Evolutionary conservation across 2,113 vertebrate species (phyloP).

Genomic region (Apistogramma diplotaenia): DNA sequence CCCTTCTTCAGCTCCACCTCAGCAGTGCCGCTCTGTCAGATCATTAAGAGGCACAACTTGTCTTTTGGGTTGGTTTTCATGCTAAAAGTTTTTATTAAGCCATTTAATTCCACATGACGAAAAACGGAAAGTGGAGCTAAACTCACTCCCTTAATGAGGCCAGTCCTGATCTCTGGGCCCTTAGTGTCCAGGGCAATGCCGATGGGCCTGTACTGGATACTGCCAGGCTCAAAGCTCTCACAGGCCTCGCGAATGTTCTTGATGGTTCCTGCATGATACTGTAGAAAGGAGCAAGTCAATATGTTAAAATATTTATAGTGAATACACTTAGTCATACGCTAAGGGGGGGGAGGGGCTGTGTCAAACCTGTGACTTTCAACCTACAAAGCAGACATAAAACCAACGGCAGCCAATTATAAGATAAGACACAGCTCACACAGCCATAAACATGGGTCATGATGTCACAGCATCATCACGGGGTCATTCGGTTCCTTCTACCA

Average conservation of each 20-base stretch:
- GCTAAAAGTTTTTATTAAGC: neutral
- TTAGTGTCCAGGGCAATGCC: conserved; percentile 97
- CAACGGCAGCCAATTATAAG: neutral
- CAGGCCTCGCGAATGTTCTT: conserved; percentile 91
- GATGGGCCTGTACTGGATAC: conserved; percentile 92
- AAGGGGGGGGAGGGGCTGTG: too few relatives aligned
- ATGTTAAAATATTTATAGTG: neutral
- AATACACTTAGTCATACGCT: neutral
- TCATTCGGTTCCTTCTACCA: neutral
- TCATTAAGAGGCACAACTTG: neutral
- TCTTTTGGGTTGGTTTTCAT: neutral
- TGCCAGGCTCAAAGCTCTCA: conserved; percentile 91
- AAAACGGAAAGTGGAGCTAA: neutral
- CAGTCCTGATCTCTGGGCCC: conserved; percentile 97
- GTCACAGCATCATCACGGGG: neutral
- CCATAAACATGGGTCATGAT: conserved; percentile 29
- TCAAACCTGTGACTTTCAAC: neutral
- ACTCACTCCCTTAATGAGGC: conserved; percentile 95
- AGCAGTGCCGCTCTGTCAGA: conserved; percentile 87
- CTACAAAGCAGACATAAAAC: neutral
- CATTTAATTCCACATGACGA: neutral
- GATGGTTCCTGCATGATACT: conserved; percentile 94
- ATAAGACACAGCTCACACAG: conserved; percentile 2
- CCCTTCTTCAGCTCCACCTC: conserved; percentile 96
- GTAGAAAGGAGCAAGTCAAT: neutral